Base-by-base conservation (phyloP, 1,140 invertebrate genomes). In the Papilio glaucus region DNA sequence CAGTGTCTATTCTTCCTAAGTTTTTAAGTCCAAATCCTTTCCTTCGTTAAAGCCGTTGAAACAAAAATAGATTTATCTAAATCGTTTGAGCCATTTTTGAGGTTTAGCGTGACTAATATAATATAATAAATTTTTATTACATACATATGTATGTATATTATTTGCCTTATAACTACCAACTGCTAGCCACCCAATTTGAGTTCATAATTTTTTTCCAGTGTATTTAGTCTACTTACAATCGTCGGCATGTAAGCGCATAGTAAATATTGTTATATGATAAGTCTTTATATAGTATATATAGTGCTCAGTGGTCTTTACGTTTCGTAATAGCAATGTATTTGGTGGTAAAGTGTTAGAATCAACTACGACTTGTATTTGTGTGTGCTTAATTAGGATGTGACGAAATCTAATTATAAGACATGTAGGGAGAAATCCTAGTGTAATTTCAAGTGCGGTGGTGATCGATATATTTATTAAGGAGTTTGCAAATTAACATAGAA, bases 181-280 rank as follows among this genome's bases (percentile, higher is more conserved):
- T 33, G 29, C n/a, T n/a, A n/a, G 45, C 10, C 41, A 42, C 42
- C 15, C 18, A 45, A 9, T 53, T 18, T n/a, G 18, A 7, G 7
- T 53, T 24, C 45, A 33, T 6, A 53, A 41, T 13, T 4, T 24
- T 57, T 57, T 26, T 12, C 10, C 8, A 57, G 49, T 57, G 21
- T 57, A 57, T 57, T 57, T 26, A 57, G 21, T 57, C 49, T 57
- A 49, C 15, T 49, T 49, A 57, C 0, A 13, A 13, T 57, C 21
- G 49, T 57, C 49, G 18, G 21, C 49, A 57, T 21, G 10, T 57
- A 57, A 57, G 18, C 21, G 49, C 10, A 57, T 10, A 24, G 21
- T 57, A 57, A 57, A 57, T 57, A 57, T 57, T 57, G 24, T 9
- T 24, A 24, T 57, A 12, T 13, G 49, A 57, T 57, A 57, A 57